These are phyloP conservation scores for Crypturellus tataupa DNA, from an alignment of 2,797 vertebrate genomes.

Conservation along the genomic window DNA sequence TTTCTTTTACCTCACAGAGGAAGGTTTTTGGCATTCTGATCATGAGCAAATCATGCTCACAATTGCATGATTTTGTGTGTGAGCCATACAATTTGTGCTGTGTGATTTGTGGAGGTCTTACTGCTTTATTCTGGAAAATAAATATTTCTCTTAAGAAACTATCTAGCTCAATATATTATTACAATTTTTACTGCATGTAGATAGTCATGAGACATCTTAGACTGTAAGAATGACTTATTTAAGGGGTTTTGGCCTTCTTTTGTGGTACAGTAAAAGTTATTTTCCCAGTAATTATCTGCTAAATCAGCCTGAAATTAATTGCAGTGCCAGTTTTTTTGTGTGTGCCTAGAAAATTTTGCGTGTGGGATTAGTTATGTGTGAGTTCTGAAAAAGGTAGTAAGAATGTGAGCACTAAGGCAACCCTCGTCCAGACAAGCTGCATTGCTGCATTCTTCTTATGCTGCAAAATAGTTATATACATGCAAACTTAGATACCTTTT, in stretches of 20 bases:
- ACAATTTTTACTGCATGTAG: rapidly evolving
- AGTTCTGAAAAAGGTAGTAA: neutral
- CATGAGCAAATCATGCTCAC: neutral
- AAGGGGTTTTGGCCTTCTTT: neutral
- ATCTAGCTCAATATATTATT: neutral
- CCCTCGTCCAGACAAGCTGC: neutral
- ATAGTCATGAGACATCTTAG: neutral
- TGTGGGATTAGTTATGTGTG: constrained; percentile 17
- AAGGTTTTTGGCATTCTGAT: neutral
- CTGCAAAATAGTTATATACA: neutral
- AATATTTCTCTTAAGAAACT: neutral
- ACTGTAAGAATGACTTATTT: neutral
- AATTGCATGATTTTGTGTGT: neutral
- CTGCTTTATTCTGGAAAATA: neutral
- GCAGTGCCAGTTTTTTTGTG: neutral
- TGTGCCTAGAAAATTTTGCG: constrained; percentile 24
- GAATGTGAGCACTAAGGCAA: neutral
- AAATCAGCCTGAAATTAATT: constrained; percentile 43
- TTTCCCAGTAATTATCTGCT: neutral
- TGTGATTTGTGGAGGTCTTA: neutral
- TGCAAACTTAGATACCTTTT: neutral
- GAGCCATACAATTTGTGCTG: rapidly evolving
- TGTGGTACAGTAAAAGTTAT: neutral
- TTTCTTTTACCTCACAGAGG: neutral
- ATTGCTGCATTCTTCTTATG: neutral